Base-by-base conservation (phyloP, 2,797 vertebrate species). In the Crypturellus tataupa region DNA sequence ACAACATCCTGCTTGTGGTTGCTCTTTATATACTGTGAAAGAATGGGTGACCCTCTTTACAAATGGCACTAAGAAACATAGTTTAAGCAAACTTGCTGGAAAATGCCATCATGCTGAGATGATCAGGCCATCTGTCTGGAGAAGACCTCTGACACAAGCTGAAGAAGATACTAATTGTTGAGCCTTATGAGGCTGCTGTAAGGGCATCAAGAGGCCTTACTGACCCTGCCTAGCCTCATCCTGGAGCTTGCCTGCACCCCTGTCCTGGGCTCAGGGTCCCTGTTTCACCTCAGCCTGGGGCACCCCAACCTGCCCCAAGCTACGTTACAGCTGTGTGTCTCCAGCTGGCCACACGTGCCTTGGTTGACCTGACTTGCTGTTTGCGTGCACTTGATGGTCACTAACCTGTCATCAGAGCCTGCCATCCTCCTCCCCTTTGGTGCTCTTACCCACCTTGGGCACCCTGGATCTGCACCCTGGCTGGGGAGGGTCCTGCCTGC, bases 1-100 rank as follows among this genome's bases (percentile, higher is more conserved):
- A 86, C 67, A 90, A 80, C n/a, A 21, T 49, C 85, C 80, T 72
- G 63, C 46, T 90, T 91, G 23, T 25, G 47, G 90, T 79, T 51
- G 31, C 67, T 76, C 59, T 87, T 81, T 56, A 40, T 86, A 47
- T n/a, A 8, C 70, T 67, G 55, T 77, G 77, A 70, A 88, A 90
- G 64, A 47, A 60, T 47, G 70, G n/a, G 77, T 84, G 63, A 84
- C 59, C 59, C n/a, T 84, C 79, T 86, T 90, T n/a, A 46, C 49
- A 84, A 81, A 47, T 18, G 12, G 16, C 33, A 55, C 49, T 46
- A 59, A 85, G 63, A 69, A 37, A 39, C 12, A 62, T 14, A 42
- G 63, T 49, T 79, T n/a, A 90, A n/a, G 47, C 64, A 85, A 9
- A 56, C 63, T 49, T 75, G 42, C 70, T 67, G 72, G 70, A 84